Evolutionary conservation across 53 echinoderm and acorn worm species (phyloP), one percentile per base, ranked within the genome.

Genomic region (Apostichopus leukothele): DNA sequence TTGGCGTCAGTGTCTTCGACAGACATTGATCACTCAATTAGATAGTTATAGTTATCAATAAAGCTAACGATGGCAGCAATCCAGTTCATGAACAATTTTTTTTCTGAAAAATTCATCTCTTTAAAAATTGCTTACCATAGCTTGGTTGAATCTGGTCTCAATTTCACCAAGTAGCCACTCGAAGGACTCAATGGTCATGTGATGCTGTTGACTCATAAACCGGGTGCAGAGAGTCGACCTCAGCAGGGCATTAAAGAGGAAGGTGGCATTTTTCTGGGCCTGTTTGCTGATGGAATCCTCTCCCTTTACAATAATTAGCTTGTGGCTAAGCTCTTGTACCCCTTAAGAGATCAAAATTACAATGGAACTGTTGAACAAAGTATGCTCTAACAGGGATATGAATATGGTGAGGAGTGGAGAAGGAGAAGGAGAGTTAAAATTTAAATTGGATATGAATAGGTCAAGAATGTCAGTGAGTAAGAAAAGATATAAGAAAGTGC

Each of bases 131-230:
- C 93, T 90, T 73, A 97, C 98, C 91, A 92, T 79, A 1, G 98
- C 95, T 68, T 97, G 98, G 75, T 95, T 93, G 91, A 97, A 97
- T 75, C 95, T 55, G 4, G 98, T 95, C 88, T 97, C 98, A 53
- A 97, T 93, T 89, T 97, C 98, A 83, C 98, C 98, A 26, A 97
- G 92, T 52, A 97, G 88, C 98, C 98, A 97, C 60, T 97, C 98
- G 77, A 97, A 97, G 51, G 98, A 90, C 78, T 95, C 98, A 0
- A 83, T 79, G 11, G 98, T 94, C 85, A 97, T 61, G 89, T 94
- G 94, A 86, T 94, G 89, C 79, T 97, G 95, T 27, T 93, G 89
- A 67, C 92, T 94, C 60, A 95, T 94, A 4, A 94, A 86, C 22
- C 89, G 81, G 50, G 95, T 78, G 79, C 94, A 95, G 50, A 97